Base-by-base conservation (phyloP, 2,113 vertebrate species). In the Dissostichus mawsoni region DNA sequence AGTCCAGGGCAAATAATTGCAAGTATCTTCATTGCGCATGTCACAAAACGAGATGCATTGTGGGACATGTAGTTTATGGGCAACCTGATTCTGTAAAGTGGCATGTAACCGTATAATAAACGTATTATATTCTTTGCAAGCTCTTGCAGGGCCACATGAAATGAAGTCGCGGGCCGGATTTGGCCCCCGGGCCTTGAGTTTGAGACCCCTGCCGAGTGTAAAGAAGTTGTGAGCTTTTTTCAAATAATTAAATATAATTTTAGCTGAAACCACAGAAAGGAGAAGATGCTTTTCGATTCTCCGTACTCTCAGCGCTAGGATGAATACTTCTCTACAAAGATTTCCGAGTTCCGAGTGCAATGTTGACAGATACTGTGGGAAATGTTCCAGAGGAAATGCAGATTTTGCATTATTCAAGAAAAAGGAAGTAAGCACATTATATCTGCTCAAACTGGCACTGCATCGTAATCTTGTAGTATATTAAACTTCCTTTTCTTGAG, bases 341-440 rank as follows among this genome's bases (percentile, higher is more conserved):
- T 48, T 89, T 78, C 47, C 25, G 20, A 58, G 51, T 86, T 89
- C 29, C 29, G 29, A 29, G 61, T 36, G 76, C 76, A 90, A 81
- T 53, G 45, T 53, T 72, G 56, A 80, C 64, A 20, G 69, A 71
- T 6, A 52, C 7, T 85, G 62, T 89, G 86, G 82, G 78, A 91
- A 88, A 88, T 33, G 8, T 74, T 64, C 11, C 57, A 73, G 70
- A 73, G 57, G 61, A 91, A 87, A 86, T 83, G 85, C 76, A 78
- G 55, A 80, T 76, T 82, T 70, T 76, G 80, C 67, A 16, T 72
- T 74, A 36, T 73, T 71, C 71, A 79, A 91, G 18, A 89, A 86
- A n/a, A 63, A 67, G 78, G 87, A 89, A 91, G 84, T 61, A 62
- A 48, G 51, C 5, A 8, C 3, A 29, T 29, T 29, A 29, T 29